Percentiles rank a stretch among this genome's conserved stretches.
Conservation (phyloP, 2,113 vertebrate genomes). For the Rallus limicola region DNA sequence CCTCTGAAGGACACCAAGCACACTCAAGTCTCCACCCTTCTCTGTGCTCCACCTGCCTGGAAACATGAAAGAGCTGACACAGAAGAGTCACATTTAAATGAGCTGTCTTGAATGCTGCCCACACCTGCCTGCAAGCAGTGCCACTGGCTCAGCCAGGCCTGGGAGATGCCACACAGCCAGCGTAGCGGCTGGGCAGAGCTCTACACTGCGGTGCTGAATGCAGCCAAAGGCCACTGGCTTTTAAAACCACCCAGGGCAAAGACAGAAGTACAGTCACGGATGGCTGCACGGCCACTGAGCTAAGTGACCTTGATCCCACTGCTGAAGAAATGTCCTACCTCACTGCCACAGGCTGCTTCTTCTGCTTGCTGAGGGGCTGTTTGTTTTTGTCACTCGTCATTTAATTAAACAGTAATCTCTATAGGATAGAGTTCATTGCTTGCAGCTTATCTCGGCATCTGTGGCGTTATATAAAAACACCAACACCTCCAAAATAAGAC, state of each 20-base stretch:
- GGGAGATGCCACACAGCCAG: not conserved
- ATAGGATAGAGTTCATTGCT: not conserved
- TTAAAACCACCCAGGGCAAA: not conserved
- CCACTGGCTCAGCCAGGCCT: not conserved
- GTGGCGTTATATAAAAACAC: not conserved
- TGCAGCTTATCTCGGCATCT: not conserved
- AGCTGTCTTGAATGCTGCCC: not conserved
- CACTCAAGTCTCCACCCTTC: not conserved
- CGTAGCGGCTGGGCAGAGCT: not conserved
- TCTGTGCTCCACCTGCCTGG: not conserved
- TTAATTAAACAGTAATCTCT: conserved; percentile 48
- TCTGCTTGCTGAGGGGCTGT: not conserved
- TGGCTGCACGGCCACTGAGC: fast-evolving
- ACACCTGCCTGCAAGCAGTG: not conserved
- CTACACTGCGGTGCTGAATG: not conserved
- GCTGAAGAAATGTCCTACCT: not conserved
- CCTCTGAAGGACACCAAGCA: not conserved
- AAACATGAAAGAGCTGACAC: not conserved
- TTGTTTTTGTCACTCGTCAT: not conserved
- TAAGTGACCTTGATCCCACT: not conserved
- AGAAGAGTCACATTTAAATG: not conserved
- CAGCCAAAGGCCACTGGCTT: not conserved
- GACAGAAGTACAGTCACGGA: not conserved
- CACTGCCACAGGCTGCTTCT: not conserved
- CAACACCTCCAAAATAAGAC: not conserved